phyloP scores from a whole-genome alignment of 2,797 vertebrate species.

The Cottoperca gobio region DNA sequence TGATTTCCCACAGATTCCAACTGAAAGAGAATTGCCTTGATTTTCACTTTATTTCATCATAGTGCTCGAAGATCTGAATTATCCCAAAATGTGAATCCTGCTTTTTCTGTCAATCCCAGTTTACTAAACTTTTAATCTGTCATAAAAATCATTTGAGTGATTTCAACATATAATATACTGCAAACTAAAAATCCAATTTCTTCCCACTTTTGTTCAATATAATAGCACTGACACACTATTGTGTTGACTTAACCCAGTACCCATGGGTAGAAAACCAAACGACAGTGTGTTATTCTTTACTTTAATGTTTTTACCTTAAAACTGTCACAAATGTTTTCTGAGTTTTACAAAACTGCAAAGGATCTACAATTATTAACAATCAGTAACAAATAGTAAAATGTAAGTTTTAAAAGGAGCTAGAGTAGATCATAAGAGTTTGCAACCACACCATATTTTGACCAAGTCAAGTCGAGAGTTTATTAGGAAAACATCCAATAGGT shows the following conservation, averaged over 20 bases:
- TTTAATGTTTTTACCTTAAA: background rate
- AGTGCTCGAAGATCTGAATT: slow-evolving; percentile 1
- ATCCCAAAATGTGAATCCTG: background rate
- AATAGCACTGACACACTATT: background rate
- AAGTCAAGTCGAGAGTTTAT: background rate
- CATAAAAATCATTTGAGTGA: background rate
- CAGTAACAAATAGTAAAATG: background rate
- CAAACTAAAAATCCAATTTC: background rate
- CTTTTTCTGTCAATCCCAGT: slow-evolving; percentile 9
- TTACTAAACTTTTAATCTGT: slow-evolving; percentile 2
- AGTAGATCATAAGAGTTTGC: background rate
- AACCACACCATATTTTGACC: background rate
- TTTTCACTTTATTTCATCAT: slow-evolving; percentile 26
- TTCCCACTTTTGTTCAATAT: background rate
- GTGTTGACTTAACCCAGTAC: background rate
- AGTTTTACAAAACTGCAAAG: background rate
- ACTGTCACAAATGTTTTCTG: background rate
- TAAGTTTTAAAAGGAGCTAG: background rate
- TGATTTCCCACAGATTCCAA: background rate
- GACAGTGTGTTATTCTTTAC: background rate
- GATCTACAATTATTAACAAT: background rate
- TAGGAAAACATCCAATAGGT: background rate
- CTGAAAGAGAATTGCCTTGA: background rate
- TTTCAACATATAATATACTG: background rate
- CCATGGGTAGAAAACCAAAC: background rate